Conservation (phyloP, 2,113 vertebrate genomes). For the Ctenodactylus gundi region DNA sequence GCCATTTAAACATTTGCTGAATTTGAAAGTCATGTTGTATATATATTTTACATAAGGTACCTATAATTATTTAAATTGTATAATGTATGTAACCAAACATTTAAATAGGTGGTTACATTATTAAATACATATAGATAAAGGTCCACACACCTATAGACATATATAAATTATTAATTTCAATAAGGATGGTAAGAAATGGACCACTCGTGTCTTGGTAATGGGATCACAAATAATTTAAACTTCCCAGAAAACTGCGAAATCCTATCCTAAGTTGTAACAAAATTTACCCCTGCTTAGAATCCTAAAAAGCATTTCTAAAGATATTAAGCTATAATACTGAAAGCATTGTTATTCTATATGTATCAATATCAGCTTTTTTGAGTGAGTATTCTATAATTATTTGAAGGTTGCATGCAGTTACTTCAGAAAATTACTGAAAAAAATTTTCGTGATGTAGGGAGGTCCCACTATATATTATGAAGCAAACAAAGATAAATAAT, state of each 20-base stretch:
- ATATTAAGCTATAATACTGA: not conserved
- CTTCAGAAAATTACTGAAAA: not conserved
- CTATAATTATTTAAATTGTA: not conserved
- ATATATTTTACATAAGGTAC: not conserved
- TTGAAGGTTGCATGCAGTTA: not conserved
- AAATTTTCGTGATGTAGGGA: not conserved
- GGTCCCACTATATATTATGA: not conserved
- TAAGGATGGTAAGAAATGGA: not conserved
- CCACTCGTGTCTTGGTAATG: not conserved
- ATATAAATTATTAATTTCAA: not conserved
- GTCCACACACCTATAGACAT: too few relatives aligned
- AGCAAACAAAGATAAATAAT: not conserved
- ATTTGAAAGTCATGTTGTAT: not conserved
- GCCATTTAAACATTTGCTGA: not conserved
- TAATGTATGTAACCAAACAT: not conserved
- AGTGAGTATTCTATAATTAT: not conserved
- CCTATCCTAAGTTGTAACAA: not conserved
- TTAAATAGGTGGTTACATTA: not conserved
- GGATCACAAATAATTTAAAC: not conserved
- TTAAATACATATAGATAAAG: not conserved
- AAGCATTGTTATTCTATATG: not conserved
- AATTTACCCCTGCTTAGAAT: not conserved
- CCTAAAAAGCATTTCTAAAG: not conserved
- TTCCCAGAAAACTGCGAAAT: not conserved
- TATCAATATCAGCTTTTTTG: not conserved